Evolutionary conservation across 2,797 vertebrate genomes (phyloP), one percentile per base, ranked within the genome.

Genomic region (Dendrocincla tyrannina): DNA sequence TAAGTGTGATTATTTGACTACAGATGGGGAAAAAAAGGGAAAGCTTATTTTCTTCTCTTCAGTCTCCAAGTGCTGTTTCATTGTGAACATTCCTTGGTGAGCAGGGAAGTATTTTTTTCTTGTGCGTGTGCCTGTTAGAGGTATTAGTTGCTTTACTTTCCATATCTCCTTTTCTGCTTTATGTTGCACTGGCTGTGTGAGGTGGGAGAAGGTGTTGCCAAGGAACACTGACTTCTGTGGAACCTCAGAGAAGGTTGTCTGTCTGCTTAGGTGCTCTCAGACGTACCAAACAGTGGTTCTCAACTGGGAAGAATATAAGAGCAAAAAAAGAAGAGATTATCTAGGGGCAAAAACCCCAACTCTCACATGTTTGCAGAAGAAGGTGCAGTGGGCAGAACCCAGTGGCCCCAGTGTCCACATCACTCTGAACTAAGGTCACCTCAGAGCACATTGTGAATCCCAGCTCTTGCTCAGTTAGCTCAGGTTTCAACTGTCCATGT

Each of bases 281-380:
- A 75, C 7, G 10, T 22, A 13, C 15, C 24, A n/a, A 33, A 41
- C 7, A 17, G 20, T 27, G 22, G 20, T 13, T 75, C 62, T 78
- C 42, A 33, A 12, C 12, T 13, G 28, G 16, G 17, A 42, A 67
- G 24, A 55, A 67, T 28, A 17, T 47, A 37, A n/a, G 18, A 84
- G 25, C 27, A 89, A 59, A 28, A 32, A 37, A 35, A 50, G 18
- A 58, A 22, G 24, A 53, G 10, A 18, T 41, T 20, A 9, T 64
- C 32, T 3, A 5, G 20, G 17, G 15, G n/a, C 5, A 52, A 53
- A 35, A 28, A 0, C 0, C 5, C 41, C 39, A 41, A 4, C 19
- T 73, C 8, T 0, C 16, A 0, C 2, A 5, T 7, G 19, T 66
- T 77, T 80, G 50, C 47, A 41, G 55, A 63, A 55, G 20, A 27